A percentile compares a stretch with the other conserved stretches of the same genome.
Evolutionary conservation across 2,888 invertebrate genomes (phyloP).

Genomic region (Thecocarcelia acutangulata): DNA sequence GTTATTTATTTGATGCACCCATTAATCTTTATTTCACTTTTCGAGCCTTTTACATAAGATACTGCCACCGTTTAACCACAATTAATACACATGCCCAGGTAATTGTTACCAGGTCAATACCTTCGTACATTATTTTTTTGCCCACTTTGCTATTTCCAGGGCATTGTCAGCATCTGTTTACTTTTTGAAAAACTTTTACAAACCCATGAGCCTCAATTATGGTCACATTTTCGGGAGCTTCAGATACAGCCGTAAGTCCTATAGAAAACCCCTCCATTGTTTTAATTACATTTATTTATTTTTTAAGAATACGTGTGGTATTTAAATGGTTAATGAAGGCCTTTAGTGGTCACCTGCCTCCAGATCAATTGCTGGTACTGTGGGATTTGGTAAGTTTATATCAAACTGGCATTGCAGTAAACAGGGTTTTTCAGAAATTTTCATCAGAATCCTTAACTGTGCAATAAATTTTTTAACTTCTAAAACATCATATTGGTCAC

Average conservation of each 20-base stretch:
- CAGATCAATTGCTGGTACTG: slow-evolving; percentile 93
- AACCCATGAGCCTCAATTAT: slow-evolving; percentile 93
- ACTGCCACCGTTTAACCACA: slow-evolving; percentile 95
- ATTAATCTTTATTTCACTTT: slow-evolving; percentile 94
- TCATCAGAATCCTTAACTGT: no score
- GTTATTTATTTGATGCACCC: slow-evolving; percentile 95
- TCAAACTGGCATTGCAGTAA: no score
- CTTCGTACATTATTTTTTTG: no score
- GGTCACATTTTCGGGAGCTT: slow-evolving; percentile 94
- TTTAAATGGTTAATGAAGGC: slow-evolving; percentile 98
- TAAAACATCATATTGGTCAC: no score
- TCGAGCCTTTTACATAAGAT: slow-evolving; percentile 93
- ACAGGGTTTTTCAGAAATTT: no score
- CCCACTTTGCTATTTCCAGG: slow-evolving; percentile 80
- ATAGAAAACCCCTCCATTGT: neutral
- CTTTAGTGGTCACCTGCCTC: slow-evolving; percentile 96
- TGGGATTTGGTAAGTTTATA: slow-evolving; percentile 89
- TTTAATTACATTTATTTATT: slow-evolving; percentile 5
- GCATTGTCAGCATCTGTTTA: slow-evolving; percentile 93
- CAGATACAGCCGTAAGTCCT: slow-evolving; percentile 94
- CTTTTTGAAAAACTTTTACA: slow-evolving; percentile 94
- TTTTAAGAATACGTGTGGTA: slow-evolving; percentile 90
- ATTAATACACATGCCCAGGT: slow-evolving; percentile 95
- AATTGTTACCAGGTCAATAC: slow-evolving; percentile 32
- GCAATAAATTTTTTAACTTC: no score